Evolutionary conservation across 2,797 vertebrate species (phyloP).

Genomic region (Trematomus bernacchii): DNA sequence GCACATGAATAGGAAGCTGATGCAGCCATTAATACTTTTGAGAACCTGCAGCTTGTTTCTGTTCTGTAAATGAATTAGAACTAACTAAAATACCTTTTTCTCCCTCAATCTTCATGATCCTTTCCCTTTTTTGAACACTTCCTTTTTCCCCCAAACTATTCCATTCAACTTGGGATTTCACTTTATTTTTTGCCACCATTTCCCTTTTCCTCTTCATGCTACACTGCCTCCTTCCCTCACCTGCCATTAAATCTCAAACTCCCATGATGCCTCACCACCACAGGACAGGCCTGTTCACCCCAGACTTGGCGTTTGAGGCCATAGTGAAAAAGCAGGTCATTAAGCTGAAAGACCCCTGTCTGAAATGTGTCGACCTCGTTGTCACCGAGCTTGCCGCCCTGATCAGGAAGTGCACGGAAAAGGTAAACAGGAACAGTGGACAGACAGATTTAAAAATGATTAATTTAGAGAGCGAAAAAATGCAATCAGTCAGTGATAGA

Average conservation of each 20-base stretch:
- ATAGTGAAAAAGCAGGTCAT: slow-evolving; percentile 96
- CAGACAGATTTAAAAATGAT: slow-evolving; percentile 9
- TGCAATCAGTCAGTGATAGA: slow-evolving; percentile 6
- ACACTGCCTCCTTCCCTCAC: slow-evolving; percentile 30
- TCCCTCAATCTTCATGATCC: slow-evolving; percentile 34
- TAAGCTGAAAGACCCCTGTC: slow-evolving; percentile 94
- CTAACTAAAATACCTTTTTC: slow-evolving; percentile 67
- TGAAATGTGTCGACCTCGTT: slow-evolving; percentile 95
- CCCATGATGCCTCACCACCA: slow-evolving; percentile 75
- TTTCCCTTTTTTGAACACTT: slow-evolving; percentile 25
- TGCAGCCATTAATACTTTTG: not conserved
- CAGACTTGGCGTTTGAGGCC: slow-evolving; percentile 94
- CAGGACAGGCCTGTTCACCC: slow-evolving; percentile 95
- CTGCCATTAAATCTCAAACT: slow-evolving; percentile 64
- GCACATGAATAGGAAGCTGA: not conserved
- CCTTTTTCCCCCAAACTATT: slow-evolving; percentile 28
- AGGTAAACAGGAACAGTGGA: slow-evolving; percentile 83
- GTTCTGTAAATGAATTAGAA: slow-evolving; percentile 54
- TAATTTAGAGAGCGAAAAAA: slow-evolving; percentile 4
- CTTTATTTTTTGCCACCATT: slow-evolving; percentile 18
- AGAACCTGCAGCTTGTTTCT: slow-evolving; percentile 74
- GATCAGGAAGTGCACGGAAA: slow-evolving; percentile 93
- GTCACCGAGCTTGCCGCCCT: slow-evolving; percentile 91
- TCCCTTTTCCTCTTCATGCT: slow-evolving; percentile 23
- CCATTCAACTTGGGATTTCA: slow-evolving; percentile 31